These are phyloP conservation scores for Dione vanillae DNA, from an alignment of 2,888 invertebrate genomes.

Conservation along the genomic window DNA sequence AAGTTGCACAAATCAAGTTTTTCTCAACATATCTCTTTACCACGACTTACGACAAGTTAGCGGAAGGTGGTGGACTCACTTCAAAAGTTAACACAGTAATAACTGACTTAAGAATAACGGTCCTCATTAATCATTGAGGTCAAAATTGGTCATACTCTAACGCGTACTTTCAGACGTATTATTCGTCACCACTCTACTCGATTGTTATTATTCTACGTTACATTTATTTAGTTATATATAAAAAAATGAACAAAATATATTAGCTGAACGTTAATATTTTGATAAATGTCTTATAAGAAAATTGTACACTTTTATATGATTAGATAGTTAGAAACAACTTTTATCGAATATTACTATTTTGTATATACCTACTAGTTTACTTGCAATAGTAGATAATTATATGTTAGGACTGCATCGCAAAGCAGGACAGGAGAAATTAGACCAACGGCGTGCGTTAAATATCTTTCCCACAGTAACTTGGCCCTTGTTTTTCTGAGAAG, in stretches of 20 bases:
- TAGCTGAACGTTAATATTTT: not conserved
- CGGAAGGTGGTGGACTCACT: conserved; percentile 55
- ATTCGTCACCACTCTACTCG: conserved; percentile 62
- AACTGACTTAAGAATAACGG: conserved; percentile 78
- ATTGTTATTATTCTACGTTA: conserved; percentile 1
- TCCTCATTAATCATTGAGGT: conserved; percentile 80
- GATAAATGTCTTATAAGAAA: too few relatives aligned
- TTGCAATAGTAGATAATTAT: conserved; percentile 54
- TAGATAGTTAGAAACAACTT: not conserved
- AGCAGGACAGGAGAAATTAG: conserved; percentile 73
- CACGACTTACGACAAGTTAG: conserved; percentile 60
- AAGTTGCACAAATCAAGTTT: conserved; percentile 19
- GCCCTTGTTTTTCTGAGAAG: conserved; percentile 77
- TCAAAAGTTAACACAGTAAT: conserved; percentile 75
- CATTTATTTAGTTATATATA: too few relatives aligned
- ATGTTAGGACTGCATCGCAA: conserved; percentile 56
- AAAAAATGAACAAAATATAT: not conserved
- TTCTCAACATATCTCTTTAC: conserved; percentile 42
- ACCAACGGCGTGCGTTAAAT: conserved; percentile 76
- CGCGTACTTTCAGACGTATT: conserved; percentile 56
- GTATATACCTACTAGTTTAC: not conserved
- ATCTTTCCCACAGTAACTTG: conserved; percentile 78
- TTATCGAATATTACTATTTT: not conserved
- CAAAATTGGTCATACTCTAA: conserved; percentile 70
- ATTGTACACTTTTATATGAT: too few relatives aligned